These are phyloP conservation scores for Ligdia adustata DNA, from an alignment of 2,888 invertebrate genomes.

Conservation along the genomic window DNA sequence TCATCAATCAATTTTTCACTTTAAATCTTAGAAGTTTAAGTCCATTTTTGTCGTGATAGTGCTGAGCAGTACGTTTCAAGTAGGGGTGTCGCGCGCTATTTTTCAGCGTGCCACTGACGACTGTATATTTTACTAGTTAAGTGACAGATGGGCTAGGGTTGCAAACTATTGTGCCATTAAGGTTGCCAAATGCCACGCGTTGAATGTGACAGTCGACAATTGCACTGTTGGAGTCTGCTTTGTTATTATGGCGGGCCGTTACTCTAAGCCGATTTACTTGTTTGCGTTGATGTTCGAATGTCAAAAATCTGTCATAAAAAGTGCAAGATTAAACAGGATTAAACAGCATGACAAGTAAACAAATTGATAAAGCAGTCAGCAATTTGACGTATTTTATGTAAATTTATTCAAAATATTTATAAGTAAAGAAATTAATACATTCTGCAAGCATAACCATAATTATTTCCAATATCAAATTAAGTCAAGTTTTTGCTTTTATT, in stretches of 20 bases:
- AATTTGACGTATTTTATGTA: too few relatives aligned
- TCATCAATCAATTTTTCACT: constrained; percentile 55
- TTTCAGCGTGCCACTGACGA: constrained; percentile 80
- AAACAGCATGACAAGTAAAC: not conserved
- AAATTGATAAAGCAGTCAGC: not conserved
- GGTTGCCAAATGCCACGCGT: constrained; percentile 70
- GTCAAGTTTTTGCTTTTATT: too few relatives aligned
- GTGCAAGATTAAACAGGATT: constrained; percentile 2
- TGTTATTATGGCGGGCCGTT: constrained; percentile 32
- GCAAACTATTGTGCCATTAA: constrained; percentile 81
- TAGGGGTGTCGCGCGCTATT: constrained; percentile 76
- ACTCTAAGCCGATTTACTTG: constrained; percentile 26
- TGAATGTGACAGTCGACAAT: constrained; percentile 76
- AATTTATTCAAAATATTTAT: too few relatives aligned
- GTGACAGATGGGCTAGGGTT: constrained; percentile 82
- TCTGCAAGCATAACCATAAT: too few relatives aligned
- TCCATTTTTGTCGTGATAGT: constrained; percentile 24
- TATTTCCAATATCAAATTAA: too few relatives aligned
- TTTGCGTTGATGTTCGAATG: constrained; percentile 29
- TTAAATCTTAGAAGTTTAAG: constrained; percentile 42
- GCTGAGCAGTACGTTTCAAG: constrained; percentile 32
- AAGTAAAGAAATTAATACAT: too few relatives aligned
- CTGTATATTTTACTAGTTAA: constrained; percentile 83
- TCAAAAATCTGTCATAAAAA: constrained; percentile 24
- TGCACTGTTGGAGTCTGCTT: constrained; percentile 57